Evolutionary conservation across 2,113 vertebrate species (phyloP).

Genomic region (Orcinus orca): DNA sequence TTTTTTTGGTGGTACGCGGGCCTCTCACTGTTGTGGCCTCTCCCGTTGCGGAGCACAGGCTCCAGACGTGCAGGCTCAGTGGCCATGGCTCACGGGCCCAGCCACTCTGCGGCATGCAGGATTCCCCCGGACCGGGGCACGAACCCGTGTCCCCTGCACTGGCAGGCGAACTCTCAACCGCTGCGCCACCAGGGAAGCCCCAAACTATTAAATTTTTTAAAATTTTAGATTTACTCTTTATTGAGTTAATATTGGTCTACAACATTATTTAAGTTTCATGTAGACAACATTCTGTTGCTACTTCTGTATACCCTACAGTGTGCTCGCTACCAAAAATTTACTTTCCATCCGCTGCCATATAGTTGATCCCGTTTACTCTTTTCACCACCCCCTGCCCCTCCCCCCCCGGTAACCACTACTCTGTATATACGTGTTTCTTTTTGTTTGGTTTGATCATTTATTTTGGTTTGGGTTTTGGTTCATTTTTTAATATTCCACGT

Average conservation of each 20-base stretch:
- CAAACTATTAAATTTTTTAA: neutral
- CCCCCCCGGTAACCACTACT: neutral
- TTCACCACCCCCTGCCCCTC: neutral
- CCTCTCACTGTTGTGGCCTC: too few species aligned
- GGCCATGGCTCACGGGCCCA: too few species aligned
- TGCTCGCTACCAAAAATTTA: neutral
- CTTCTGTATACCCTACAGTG: neutral
- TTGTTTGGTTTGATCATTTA: neutral
- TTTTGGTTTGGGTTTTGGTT: neutral
- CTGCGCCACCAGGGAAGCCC: too few species aligned
- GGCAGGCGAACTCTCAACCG: too few species aligned
- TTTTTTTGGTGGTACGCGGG: accelerated
- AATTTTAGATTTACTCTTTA: neutral
- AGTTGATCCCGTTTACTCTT: neutral
- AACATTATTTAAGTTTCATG: neutral
- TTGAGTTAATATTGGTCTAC: neutral
- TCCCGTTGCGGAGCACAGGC: too few species aligned
- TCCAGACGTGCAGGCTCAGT: too few species aligned
- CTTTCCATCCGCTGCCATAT: neutral
- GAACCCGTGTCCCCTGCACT: too few species aligned
- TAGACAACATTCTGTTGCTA: too few species aligned
- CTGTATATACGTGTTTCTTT: neutral
- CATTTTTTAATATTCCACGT: neutral
- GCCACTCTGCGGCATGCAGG: too few species aligned
- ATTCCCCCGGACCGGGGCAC: too few species aligned